These are phyloP conservation scores for Archocentrus centrarchus DNA, from an alignment of 2,113 vertebrate genomes.

Conservation along the genomic window DNA sequence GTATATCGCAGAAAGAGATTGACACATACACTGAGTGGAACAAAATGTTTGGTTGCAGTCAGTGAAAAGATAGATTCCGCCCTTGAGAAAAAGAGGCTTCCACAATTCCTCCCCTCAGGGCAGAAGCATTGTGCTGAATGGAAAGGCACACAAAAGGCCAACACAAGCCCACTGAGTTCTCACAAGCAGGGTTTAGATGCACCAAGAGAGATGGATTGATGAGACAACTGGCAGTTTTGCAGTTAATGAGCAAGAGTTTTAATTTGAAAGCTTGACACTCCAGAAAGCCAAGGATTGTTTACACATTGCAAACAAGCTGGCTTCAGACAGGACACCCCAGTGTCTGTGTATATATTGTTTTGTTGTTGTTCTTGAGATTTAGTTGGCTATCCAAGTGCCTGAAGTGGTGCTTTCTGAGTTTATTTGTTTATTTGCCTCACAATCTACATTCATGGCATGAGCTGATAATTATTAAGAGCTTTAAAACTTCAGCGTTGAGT, in stretches of 20 bases:
- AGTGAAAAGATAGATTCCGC: constrained; percentile 82
- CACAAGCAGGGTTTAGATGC: constrained; percentile 60
- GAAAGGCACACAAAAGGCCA: constrained; percentile 63
- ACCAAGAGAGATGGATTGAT: constrained; percentile 62
- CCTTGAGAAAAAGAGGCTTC: constrained; percentile 72
- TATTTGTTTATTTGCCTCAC: constrained; percentile 90
- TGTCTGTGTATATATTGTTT: constrained; percentile 89
- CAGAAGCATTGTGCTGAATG: constrained; percentile 68
- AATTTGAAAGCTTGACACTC: constrained; percentile 84
- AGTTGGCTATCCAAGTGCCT: constrained; percentile 95
- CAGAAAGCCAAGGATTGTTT: constrained; percentile 89
- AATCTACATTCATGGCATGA: constrained; percentile 96
- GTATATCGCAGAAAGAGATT: constrained; percentile 98
- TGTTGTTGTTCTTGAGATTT: constrained; percentile 70
- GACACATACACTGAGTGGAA: constrained; percentile 98
- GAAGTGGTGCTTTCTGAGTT: constrained; percentile 94
- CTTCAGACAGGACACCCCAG: constrained; percentile 86
- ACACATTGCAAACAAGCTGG: constrained; percentile 90
- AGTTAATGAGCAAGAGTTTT: constrained; percentile 80
- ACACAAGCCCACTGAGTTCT: constrained; percentile 59
- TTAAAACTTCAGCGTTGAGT: constrained; percentile 92
- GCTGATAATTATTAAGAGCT: constrained; percentile 97
- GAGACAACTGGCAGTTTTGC: constrained; percentile 52
- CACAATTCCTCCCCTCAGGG: constrained; percentile 68
- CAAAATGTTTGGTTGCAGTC: constrained; percentile 99